Evolutionary conservation across 2,113 vertebrate species (phyloP), one percentile per base, ranked within the genome.

Genomic region (Tricholaema leucomelas): DNA sequence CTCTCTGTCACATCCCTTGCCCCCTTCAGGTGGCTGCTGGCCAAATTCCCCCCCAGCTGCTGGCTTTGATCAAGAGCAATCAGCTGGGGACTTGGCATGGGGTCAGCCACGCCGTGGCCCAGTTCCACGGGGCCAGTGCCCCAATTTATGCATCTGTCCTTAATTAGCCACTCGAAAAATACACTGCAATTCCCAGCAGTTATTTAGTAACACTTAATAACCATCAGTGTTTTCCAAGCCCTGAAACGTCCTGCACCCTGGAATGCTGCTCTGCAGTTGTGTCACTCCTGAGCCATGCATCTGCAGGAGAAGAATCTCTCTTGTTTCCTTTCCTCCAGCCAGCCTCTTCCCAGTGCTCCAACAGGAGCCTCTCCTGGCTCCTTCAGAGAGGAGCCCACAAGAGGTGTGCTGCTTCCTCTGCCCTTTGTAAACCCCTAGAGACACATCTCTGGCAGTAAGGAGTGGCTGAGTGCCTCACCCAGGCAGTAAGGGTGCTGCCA

Each of bases 121-220:
- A 92, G 70, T 91, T 94, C 93, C 81, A 21, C 1, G 0, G 65
- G 76, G 76, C 72, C 59, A 74, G 65, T 96, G 95, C 86, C 94
- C 95, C 93, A 95, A 70, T 96, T 95, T 86, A 85, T 91, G 84
- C 91, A 92, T 88, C 93, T 90, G 50, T 88, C 90, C 75, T 86
- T 93, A 96, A 94, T 94, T 88, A 96, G 88, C 69, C 93, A 87
- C 87, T 94, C 87, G 83, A 92, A 92, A 94, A 94, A 94, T 92
- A 92, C 88, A 58, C 21, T n/a, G 95, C 52, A 95, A 94, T 93
- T 90, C 88, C 88, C 90, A 94, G 79, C 46, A 63, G 67, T 58
- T 72, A 24, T 93, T 95, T 95, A 94, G 92, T 94, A 92, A 94
- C 10, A 95, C 90, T 87, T 96, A 91, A 95, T 96, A 91, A 94